phyloP scores from a whole-genome alignment of 2,888 invertebrate species.

The Gryllus longicercus region DNA sequence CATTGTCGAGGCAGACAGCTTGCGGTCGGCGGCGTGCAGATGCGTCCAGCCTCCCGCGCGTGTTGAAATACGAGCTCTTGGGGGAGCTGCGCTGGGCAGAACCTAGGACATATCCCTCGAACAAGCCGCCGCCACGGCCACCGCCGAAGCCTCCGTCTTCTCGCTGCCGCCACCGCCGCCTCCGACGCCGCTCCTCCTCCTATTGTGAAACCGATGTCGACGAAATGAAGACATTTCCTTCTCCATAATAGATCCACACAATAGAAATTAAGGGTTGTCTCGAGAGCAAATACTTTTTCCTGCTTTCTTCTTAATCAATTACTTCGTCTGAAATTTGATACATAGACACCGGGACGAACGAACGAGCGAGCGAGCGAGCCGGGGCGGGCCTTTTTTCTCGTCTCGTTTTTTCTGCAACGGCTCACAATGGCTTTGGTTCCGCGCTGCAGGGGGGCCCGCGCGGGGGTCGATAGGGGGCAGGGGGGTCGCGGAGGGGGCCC shows the following conservation, averaged over 20 bases:
- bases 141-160: too few species aligned
- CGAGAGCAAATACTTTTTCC: constrained; percentile 8
- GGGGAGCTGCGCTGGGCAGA: not conserved
- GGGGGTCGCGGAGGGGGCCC: not conserved
- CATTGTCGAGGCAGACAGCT: not conserved
- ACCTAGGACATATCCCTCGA: not conserved
- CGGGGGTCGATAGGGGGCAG: not conserved
- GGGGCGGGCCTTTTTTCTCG: not conserved
- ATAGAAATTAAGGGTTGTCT: constrained; percentile 17
- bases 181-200: not conserved
- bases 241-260: not conserved
- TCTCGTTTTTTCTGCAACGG: not conserved
- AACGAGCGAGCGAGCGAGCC: not conserved
- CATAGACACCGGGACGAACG: not conserved
- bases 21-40: not conserved
- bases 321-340: constrained; percentile 17
- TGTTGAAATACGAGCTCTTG: not conserved
- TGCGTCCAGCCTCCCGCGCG: not conserved
- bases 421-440: constrained; percentile 2
- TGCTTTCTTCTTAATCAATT: constrained; percentile 17
- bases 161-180: too few species aligned
- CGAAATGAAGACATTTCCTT: constrained; percentile 10
- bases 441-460: not conserved
- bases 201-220: not conserved
- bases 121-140: too few species aligned